Evolutionary conservation across 2,113 vertebrate species (phyloP).

Genomic region (Rhinoderma darwinii): DNA sequence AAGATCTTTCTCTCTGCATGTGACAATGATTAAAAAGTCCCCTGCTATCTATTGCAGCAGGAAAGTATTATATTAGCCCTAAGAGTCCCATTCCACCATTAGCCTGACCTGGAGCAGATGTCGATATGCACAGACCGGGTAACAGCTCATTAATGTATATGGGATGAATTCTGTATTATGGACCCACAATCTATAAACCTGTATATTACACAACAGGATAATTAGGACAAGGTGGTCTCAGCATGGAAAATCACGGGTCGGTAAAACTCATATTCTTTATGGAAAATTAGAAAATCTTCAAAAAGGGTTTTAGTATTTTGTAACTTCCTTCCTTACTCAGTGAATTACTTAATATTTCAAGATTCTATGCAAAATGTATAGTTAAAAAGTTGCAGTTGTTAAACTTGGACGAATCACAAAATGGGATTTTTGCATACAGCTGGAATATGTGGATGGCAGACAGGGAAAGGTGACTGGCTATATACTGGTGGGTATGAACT

Average conservation of each 20-base stretch:
- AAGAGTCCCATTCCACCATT: background rate
- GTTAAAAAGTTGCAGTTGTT: background rate
- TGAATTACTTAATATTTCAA: background rate
- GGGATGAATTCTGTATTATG: background rate
- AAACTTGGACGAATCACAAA: background rate
- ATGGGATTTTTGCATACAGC: background rate
- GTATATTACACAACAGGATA: background rate
- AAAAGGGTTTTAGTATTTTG: background rate
- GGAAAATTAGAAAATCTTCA: background rate
- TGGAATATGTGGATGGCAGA: background rate
- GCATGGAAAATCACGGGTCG: background rate
- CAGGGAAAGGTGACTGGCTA: background rate
- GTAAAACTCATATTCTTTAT: background rate
- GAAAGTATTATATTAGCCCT: slow-evolving; percentile 22
- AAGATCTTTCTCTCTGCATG: background rate
- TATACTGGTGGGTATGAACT: background rate
- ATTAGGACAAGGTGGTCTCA: background rate
- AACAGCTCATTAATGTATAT: background rate
- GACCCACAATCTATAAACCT: background rate
- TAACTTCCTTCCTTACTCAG: background rate
- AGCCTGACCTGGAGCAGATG: slow-evolving; percentile 27
- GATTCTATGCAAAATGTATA: background rate
- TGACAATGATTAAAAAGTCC: background rate
- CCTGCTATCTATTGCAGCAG: background rate
- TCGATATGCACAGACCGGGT: slow-evolving; percentile 56